These are phyloP conservation scores for Nezara viridula DNA, from an alignment of 2,888 invertebrate species.

Conservation along the genomic window DNA sequence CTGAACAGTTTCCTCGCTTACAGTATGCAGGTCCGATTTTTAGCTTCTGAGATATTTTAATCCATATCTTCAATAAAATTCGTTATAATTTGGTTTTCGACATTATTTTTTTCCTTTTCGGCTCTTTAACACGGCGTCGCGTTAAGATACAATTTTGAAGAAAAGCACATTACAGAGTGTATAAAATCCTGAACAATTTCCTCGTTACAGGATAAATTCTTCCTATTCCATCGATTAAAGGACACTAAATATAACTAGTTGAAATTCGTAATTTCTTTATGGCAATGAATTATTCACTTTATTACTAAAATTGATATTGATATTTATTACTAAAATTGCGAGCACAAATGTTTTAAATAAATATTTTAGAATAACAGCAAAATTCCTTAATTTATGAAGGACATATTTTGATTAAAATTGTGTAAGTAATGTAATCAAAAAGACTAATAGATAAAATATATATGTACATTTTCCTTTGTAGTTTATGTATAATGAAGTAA, in stretches of 20 bases:
- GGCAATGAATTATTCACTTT: conserved; percentile 13
- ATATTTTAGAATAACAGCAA: conserved; percentile 40
- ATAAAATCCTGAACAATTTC: no score
- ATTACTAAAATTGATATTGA: neutral
- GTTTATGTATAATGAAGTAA: conserved; percentile 1
- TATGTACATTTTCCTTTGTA: conserved; percentile 11
- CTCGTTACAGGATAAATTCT: no score
- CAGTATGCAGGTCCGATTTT: no score
- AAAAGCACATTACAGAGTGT: no score
- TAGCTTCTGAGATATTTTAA: no score
- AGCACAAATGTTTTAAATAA: conserved; percentile 49
- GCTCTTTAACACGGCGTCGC: no score
- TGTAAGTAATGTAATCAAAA: conserved; percentile 42
- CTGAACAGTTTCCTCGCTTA: no score
- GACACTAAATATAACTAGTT: neutral
- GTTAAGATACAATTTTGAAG: no score
- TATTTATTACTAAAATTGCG: conserved; percentile 1
- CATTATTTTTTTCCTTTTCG: no score
- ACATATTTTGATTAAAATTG: conserved; percentile 51
- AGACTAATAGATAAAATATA: conserved; percentile 34
- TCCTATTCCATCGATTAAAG: no score
- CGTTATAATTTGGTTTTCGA: no score
- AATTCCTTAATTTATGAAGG: conserved; percentile 52
- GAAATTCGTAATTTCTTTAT: neutral
- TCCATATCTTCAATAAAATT: no score